Percentiles rank a stretch among this genome's conserved stretches.
These are phyloP conservation scores for Proteles cristata DNA, from an alignment of 2,113 vertebrate species.

Conservation along the genomic window DNA sequence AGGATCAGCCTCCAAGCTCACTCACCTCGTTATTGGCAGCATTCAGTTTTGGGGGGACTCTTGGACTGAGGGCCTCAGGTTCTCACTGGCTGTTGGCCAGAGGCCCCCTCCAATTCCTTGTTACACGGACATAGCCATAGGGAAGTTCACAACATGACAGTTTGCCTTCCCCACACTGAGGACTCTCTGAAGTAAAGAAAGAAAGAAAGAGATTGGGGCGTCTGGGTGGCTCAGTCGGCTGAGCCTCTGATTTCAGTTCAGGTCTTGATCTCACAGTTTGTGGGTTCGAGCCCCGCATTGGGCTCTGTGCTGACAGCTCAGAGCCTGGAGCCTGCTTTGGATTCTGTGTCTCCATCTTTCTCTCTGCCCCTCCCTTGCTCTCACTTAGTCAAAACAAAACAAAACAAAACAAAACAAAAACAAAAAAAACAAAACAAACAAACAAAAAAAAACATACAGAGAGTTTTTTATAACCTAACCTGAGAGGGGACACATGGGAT, in stretches of 20 bases:
- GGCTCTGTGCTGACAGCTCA: too few relatives aligned
- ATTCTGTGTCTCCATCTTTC: too few relatives aligned
- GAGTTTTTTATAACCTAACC: background rate
- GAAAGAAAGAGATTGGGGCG: background rate
- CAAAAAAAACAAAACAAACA: too few relatives aligned
- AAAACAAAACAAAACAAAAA: too few relatives aligned
- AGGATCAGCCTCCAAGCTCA: background rate
- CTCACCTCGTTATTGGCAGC: background rate
- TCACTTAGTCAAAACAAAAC: too few relatives aligned
- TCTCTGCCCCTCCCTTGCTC: too few relatives aligned
- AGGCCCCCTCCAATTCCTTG: background rate
- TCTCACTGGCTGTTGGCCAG: constrained; percentile 9
- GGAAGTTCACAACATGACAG: background rate
- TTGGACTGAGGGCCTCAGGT: background rate
- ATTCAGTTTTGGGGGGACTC: background rate
- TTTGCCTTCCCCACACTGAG: background rate
- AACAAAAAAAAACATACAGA: too few relatives aligned
- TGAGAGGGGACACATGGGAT: background rate
- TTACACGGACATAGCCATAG: background rate
- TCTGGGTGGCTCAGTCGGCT: too few relatives aligned
- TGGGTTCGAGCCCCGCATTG: too few relatives aligned
- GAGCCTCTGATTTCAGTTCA: too few relatives aligned
- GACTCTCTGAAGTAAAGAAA: background rate
- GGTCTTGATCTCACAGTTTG: too few relatives aligned
- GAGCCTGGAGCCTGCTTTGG: too few relatives aligned